Base-by-base conservation (phyloP, 2,888 invertebrate genomes). In the Amphipyra tragopoginis region DNA sequence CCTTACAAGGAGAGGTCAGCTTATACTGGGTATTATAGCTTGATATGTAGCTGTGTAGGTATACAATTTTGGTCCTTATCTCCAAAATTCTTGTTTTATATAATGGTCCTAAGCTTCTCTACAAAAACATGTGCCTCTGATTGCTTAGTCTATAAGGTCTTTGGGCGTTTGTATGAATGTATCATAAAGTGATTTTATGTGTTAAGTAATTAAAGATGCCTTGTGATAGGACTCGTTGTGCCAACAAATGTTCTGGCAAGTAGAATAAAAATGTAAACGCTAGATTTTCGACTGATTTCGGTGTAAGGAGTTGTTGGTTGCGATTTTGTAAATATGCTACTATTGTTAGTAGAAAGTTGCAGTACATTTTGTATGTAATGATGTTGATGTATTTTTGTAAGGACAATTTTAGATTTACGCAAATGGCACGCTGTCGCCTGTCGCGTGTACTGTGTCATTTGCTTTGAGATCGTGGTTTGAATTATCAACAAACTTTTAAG, bases 281-380 rank as follows among this genome's bases (percentile, higher is more conserved):
- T 88, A 86, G 84, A 68, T 78, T 77, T 70, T 80, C 63, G 89
- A 88, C 87, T 88, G 89, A 88, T 86, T 86, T 86, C 81, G 58
- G 52, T 74, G 72, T 86, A 84, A 79, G 65, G 53, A 47, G 42
- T 55, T 67, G 63, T 55, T 64, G 54, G 50, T 65, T 64, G 56
- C 54, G 34, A 49, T 59, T 50, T 48, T 65, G 60, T 63, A 49
- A 38, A 54, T 74, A 73, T 66, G 67, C 40, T 43, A 44, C 40
- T 44, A 14, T 42, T 59, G 55, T 64, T 68, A 53, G 61, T 45
- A 48, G 45, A 40, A 42, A 65, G 63, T 38, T 47, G 48, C 44
- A 57, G 56, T 57, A 78, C 48, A 66, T 71, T 61, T 54, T 65
- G 38, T 48, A 54, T 47, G 14, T 63, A 34, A 36, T 15, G n/a